Evolutionary conservation across 2,888 invertebrate species (phyloP).

Genomic region (Embidobia sp.): DNA sequence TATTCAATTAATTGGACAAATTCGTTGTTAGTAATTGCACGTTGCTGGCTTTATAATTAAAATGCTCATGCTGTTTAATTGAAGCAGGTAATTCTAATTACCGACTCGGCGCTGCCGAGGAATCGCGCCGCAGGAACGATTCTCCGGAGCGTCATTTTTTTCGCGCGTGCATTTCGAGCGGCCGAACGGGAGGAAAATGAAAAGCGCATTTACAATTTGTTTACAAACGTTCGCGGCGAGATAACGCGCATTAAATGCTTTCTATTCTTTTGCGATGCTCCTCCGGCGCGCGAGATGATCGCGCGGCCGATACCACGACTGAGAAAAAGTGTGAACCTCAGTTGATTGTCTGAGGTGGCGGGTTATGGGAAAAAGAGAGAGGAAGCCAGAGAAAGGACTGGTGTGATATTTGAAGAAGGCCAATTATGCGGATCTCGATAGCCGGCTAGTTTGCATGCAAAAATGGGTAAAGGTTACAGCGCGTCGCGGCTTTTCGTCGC

Average conservation of each 20-base stretch:
- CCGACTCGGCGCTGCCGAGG: no score
- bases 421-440: slow-evolving; percentile 66
- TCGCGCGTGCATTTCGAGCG: no score
- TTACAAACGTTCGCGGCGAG: slow-evolving; percentile 16
- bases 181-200: no score
- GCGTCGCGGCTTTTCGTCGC: slow-evolving; percentile 15
- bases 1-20: no score
- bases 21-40: no score
- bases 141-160: no score
- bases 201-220: slow-evolving; percentile 12
- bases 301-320: slow-evolving; percentile 33
- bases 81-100: no score
- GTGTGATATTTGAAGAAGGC: slow-evolving; percentile 66
- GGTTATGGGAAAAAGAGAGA: slow-evolving; percentile 58
- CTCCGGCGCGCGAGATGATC: slow-evolving; percentile 11
- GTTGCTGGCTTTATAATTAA: no score
- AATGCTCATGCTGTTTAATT: no score
- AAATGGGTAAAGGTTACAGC: slow-evolving; percentile 62
- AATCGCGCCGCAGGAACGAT: no score
- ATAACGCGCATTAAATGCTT: slow-evolving; percentile 41
- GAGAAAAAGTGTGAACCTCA: slow-evolving; percentile 62
- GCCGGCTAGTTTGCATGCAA: slow-evolving; percentile 50
- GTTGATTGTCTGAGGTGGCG: slow-evolving; percentile 58
- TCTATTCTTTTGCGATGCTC: slow-evolving; percentile 42
- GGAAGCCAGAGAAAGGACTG: slow-evolving; percentile 58